Percentiles rank a stretch among this genome's conserved stretches.
Evolutionary conservation across 2,888 invertebrate species (phyloP).

Genomic region (Eupithecia dodoneata): DNA sequence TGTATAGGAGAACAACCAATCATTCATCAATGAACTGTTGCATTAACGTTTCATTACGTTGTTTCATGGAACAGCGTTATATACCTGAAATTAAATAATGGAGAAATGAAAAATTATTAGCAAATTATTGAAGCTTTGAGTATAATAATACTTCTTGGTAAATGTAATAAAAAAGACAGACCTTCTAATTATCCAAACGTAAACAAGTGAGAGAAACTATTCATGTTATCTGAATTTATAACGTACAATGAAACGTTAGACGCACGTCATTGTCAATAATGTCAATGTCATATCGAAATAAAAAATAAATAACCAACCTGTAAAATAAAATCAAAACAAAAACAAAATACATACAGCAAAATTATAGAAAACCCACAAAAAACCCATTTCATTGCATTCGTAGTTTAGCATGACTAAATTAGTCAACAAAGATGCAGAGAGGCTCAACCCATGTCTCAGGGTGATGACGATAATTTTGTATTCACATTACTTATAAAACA

Average conservation of each 20-base stretch:
- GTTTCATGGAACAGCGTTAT: neutral
- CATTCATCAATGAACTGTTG: conserved; percentile 42
- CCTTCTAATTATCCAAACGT: neutral
- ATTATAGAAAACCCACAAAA: neutral
- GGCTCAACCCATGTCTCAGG: conserved; percentile 73
- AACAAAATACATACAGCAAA: conserved; percentile 1
- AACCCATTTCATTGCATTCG: neutral
- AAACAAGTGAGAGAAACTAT: too few relatives aligned
- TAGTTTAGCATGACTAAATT: conserved; percentile 57
- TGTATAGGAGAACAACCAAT: conserved; percentile 47
- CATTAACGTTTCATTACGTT: conserved; percentile 48
- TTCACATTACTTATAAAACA: neutral
- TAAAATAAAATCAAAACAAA: neutral
- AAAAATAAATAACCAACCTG: neutral
- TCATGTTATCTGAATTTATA: neutral
- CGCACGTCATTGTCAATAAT: neutral
- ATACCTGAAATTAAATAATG: too few relatives aligned
- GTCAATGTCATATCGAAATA: neutral
- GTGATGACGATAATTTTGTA: conserved; percentile 46
- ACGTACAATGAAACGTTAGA: neutral
- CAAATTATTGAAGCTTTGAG: too few relatives aligned
- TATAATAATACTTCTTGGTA: too few relatives aligned
- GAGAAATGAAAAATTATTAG: too few relatives aligned
- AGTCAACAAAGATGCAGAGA: conserved; percentile 67
- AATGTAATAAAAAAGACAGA: too few relatives aligned